These are phyloP conservation scores for Drosophila setifemur DNA, from an alignment of 1,140 invertebrate genomes.

Conservation along the genomic window DNA sequence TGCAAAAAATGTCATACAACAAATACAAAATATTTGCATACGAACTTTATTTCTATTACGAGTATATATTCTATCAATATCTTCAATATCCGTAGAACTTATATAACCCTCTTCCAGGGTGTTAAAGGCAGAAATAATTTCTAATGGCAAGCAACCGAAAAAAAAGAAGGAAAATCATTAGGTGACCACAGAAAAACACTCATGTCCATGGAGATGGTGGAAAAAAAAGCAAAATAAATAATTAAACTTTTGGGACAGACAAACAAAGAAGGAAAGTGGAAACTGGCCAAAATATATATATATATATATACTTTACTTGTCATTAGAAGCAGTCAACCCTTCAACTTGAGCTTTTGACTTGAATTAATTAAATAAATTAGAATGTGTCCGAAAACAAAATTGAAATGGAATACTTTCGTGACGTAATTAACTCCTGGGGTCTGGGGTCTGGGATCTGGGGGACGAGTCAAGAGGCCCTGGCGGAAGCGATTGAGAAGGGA, in stretches of 20 bases:
- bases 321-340: constrained; percentile 32
- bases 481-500: neutral
- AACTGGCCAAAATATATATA: constrained; percentile 21
- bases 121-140: constrained; percentile 22
- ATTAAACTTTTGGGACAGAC: constrained; percentile 1
- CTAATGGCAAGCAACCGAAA: constrained; percentile 8
- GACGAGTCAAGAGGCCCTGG: too few relatives aligned
- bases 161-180: constrained; percentile 9
- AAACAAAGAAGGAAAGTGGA: constrained; percentile 41
- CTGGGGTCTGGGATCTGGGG: too few relatives aligned
- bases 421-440: constrained; percentile 51
- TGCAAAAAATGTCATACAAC: too few relatives aligned
- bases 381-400: constrained; percentile 57
- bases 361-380: constrained; percentile 75
- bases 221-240: constrained; percentile 42
- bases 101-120: too few relatives aligned
- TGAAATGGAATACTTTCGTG: constrained; percentile 56
- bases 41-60: too few relatives aligned
- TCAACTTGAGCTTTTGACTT: neutral
- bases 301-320: constrained; percentile 34
- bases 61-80: too few relatives aligned
- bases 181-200: constrained; percentile 20
- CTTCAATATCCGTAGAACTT: too few relatives aligned
- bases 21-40: too few relatives aligned
- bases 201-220: too few relatives aligned